Conservation (phyloP, 2,888 invertebrate genomes). For the Lordiphosa andalusiaca region DNA sequence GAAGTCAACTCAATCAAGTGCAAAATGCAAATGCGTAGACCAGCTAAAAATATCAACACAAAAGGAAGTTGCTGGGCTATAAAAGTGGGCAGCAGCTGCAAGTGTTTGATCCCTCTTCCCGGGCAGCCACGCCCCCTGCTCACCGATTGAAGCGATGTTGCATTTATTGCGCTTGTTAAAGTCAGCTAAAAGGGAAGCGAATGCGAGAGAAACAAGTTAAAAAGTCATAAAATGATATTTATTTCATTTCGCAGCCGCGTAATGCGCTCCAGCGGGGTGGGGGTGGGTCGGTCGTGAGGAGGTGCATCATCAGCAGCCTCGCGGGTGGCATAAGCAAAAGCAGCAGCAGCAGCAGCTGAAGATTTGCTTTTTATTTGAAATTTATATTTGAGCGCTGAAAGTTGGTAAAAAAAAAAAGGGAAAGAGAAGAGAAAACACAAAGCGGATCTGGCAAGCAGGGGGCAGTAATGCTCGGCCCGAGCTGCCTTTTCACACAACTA, state of each 20-base stretch:
- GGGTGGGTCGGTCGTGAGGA: slow-evolving; percentile 20
- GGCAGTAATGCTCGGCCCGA: neutral
- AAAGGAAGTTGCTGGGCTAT: slow-evolving; percentile 56
- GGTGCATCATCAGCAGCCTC: slow-evolving; percentile 26
- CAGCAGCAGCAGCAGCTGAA: slow-evolving; percentile 35
- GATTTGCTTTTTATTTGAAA: slow-evolving; percentile 73
- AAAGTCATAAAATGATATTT: slow-evolving; percentile 73
- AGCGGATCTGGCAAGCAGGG: slow-evolving; percentile 22
- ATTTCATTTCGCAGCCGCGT: slow-evolving; percentile 63
- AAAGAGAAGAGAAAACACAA: slow-evolving; percentile 40
- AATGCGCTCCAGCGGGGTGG: no score
- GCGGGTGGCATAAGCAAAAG: slow-evolving; percentile 57
- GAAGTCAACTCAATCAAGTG: slow-evolving; percentile 60
- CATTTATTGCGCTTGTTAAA: slow-evolving; percentile 74
- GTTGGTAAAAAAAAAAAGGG: slow-evolving; percentile 24
- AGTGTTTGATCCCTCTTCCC: slow-evolving; percentile 18
- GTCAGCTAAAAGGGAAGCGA: slow-evolving; percentile 30
- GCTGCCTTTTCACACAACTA: slow-evolving; percentile 60
- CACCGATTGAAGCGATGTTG: slow-evolving; percentile 46
- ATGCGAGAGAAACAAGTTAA: slow-evolving; percentile 59
- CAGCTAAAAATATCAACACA: slow-evolving; percentile 61
- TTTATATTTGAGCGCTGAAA: slow-evolving; percentile 56
- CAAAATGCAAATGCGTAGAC: slow-evolving; percentile 52
- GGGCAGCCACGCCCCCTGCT: neutral
- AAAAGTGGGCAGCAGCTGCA: slow-evolving; percentile 45